phyloP scores from a whole-genome alignment of 92 coral and sea anemone genomes.

The Pocillopora grandis region DNA sequence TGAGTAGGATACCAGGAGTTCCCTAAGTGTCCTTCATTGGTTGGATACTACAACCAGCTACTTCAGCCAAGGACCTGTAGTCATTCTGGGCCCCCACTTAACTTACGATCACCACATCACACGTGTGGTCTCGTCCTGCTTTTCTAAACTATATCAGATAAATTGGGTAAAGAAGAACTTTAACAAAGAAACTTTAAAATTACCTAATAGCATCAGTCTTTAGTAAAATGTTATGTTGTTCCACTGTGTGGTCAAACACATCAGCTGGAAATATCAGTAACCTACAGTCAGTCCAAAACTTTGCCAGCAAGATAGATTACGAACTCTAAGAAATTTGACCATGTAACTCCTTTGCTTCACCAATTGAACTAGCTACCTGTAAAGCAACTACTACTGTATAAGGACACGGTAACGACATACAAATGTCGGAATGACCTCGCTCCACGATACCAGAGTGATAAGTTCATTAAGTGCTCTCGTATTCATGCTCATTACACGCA shows the following conservation, averaged over 20 bases:
- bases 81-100: conserved; percentile 42
- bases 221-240: too few species aligned
- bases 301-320: background rate
- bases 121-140: conserved; percentile 34
- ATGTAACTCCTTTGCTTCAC: conserved; percentile 19
- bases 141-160: conserved; percentile 2
- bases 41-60: too few species aligned
- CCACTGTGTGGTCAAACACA: too few species aligned
- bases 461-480: too few species aligned
- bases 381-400: conserved; percentile 16
- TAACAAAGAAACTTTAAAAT: conserved; percentile 34
- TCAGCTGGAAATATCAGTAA: too few species aligned
- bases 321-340: conserved; percentile 37
- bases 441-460: too few species aligned
- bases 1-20: too few species aligned
- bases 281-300: too few species aligned
- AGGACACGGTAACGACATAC: conserved; percentile 27
- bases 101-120: conserved; percentile 40
- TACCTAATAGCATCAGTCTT: background rate
- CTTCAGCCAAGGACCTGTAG: conserved; percentile 51
- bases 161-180: conserved; percentile 33
- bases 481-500: too few species aligned
- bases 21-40: too few species aligned
- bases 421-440: too few species aligned
- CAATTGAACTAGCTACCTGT: conserved; percentile 16